Base-by-base conservation (phyloP, 2,113 vertebrate genomes). In the Gymnocephalus cernua region DNA sequence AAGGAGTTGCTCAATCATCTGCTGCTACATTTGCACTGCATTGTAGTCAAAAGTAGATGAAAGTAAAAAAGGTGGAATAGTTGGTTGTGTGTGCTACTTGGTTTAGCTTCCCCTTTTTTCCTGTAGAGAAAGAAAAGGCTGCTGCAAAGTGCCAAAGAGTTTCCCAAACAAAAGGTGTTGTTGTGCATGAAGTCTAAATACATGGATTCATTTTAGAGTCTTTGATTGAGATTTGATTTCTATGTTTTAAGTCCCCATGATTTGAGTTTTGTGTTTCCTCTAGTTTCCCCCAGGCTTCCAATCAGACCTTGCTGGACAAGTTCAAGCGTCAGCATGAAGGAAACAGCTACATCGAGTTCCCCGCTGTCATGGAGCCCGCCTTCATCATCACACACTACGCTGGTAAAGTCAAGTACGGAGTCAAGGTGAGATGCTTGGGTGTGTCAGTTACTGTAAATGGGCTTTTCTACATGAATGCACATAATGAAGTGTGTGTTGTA, bases 361-460 rank as follows among this genome's bases (percentile, higher is more conserved):
- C 97, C 16, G 96, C 98, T 0, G 97, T 99, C 85, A 97, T 98
- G 98, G 98, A 99, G 86, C 96, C 97, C 0, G 98, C 98, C 38
- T 99, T 99, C 91, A 99, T 97, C 91, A 98, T 99, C 94, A 95
- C 93, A 65, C 98, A 99, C 93, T 99, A 99, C 1, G 97, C 98
- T 0, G 98, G 98, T 56, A 99, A 98, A 95, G 98, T 99, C 85
- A 99, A 99, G 90, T 99, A 99, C 0, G 95, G 97, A 23, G 96
- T 98, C 85, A 99, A 98, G 97, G 97, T 98, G 80, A 94, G 97
- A 48, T 0, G 54, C 10, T 59, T 16, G 19, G 19, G 45, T 59
- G 19, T 4, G 29, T 58, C 75, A 15, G 6, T 15, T 15, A 6
- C 38, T n/a, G 1, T 56, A 6, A 41, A 7, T 44, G 11, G 48